Base-by-base conservation (phyloP, 2,113 vertebrate genomes). In the Cephalopterus ornatus region DNA sequence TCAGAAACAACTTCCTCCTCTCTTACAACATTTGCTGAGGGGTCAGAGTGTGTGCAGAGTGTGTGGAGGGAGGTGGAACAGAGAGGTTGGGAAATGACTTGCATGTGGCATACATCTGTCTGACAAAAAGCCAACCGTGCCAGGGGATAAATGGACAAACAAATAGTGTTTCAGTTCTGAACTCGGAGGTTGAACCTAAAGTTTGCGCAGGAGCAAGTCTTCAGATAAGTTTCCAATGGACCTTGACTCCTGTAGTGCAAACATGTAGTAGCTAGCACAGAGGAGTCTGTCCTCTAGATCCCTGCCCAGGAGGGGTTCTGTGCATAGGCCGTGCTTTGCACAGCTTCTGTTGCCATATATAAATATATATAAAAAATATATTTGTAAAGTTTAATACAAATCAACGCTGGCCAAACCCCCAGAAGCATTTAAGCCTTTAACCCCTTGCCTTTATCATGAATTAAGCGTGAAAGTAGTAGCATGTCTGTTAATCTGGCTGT, bases 201-300 rank as follows among this genome's bases (percentile, higher is more conserved):
- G 92, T 91, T 93, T 92, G 66, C 21, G 1, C 89, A 89, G 96
- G 72, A 94, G 58, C 73, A 84, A 5, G 67, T 84, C 52, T 94
- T 81, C 66, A 85, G 91, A 91, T 97, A 96, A 89, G 53, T 92
- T 95, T 92, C 88, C 24, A 27, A 21, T 93, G 93, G 95, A 96
- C 96, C 91, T 97, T 96, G 96, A 92, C 92, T 95, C 82, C n/a
- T 87, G 46, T 95, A 92, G 86, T 89, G 95, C 95, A 95, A 96
- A 77, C 46, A 27, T 2, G 1, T 86, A 53, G 79, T 84, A 92
- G 94, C 42, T 78, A 84, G 59, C 47, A n/a, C 55, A 41, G 63
- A 39, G 59, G 59, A 83, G 67, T 33, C 77, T 39, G 62, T 84
- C 61, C 83, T 91, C 72, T 84, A 20, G 89, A 52, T 23, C 44